phyloP scores from a whole-genome alignment of 2,113 vertebrate species.

The Tupaia tana region DNA sequence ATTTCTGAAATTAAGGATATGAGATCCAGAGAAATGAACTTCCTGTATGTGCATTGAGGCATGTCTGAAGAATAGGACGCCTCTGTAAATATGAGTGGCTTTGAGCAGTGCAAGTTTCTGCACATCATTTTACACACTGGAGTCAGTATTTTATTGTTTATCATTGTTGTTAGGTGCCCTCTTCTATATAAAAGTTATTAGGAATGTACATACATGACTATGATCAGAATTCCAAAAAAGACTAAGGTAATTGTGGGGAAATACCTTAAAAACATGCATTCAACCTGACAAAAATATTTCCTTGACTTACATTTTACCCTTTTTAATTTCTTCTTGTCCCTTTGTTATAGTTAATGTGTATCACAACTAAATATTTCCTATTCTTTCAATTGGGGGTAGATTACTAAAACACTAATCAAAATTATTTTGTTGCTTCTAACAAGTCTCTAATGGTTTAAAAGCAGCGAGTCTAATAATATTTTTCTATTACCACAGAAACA shows the following conservation, averaged over 20 bases:
- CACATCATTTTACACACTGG: not conserved
- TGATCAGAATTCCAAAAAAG: slow-evolving; percentile 12
- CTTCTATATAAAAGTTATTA: not conserved
- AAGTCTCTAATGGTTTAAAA: not conserved
- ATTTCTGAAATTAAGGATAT: not conserved
- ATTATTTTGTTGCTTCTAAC: not conserved
- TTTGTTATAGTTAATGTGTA: not conserved
- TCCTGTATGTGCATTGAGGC: not conserved
- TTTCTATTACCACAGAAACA: not conserved
- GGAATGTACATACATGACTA: not conserved
- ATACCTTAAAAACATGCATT: slow-evolving; percentile 28
- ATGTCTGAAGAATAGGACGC: not conserved
- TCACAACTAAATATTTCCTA: not conserved
- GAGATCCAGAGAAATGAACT: not conserved
- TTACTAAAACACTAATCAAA: not conserved
- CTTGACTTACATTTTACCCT: not conserved
- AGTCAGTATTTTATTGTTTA: not conserved
- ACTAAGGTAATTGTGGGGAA: not conserved
- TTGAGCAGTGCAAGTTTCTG: not conserved
- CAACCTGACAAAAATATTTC: not conserved
- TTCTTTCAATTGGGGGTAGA: not conserved
- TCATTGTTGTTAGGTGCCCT: not conserved
- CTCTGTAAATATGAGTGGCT: not conserved
- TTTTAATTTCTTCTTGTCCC: not conserved
- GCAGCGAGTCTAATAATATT: not conserved